Percentiles rank a stretch among this genome's conserved stretches.
Conservation (phyloP, 2,888 invertebrate genomes). For the Netelia melanura region DNA sequence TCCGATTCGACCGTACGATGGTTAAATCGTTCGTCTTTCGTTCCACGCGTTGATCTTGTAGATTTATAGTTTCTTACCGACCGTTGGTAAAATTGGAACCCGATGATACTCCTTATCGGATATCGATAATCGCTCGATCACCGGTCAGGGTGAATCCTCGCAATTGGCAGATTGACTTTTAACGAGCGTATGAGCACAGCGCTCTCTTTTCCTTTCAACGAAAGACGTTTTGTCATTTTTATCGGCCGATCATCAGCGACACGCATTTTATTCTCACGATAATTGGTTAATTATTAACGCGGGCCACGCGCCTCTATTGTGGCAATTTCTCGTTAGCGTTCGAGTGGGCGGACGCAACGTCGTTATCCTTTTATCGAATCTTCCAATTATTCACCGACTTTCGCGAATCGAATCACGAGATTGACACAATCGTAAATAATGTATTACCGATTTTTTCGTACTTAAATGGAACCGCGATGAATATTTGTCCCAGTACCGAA, state of each 20-base stretch:
- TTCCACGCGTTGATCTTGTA: neutral
- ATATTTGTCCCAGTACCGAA: neutral
- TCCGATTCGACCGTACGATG: neutral
- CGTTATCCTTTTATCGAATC: constrained; percentile 1
- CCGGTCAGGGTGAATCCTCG: neutral
- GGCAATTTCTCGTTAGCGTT: neutral
- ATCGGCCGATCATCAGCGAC: neutral
- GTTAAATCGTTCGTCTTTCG: neutral
- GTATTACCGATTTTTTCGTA: constrained; percentile 21
- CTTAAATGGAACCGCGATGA: constrained; percentile 2
- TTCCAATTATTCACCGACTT: constrained; percentile 30
- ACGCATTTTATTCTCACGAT: constrained; percentile 3
- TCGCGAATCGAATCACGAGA: neutral
- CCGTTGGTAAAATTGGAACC: neutral
- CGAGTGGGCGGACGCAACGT: neutral
- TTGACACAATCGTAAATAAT: constrained; percentile 22
- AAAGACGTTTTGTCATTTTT: neutral
- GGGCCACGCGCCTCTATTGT: neutral
- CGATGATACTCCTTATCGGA: neutral
- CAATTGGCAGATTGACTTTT: neutral
- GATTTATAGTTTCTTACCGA: neutral
- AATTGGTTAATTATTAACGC: constrained; percentile 22
- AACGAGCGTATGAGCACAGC: neutral
- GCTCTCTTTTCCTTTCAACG: neutral
- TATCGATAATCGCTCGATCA: neutral